phyloP scores from a whole-genome alignment of 2,797 vertebrate genomes.

The Sebastes taczanowskii region DNA sequence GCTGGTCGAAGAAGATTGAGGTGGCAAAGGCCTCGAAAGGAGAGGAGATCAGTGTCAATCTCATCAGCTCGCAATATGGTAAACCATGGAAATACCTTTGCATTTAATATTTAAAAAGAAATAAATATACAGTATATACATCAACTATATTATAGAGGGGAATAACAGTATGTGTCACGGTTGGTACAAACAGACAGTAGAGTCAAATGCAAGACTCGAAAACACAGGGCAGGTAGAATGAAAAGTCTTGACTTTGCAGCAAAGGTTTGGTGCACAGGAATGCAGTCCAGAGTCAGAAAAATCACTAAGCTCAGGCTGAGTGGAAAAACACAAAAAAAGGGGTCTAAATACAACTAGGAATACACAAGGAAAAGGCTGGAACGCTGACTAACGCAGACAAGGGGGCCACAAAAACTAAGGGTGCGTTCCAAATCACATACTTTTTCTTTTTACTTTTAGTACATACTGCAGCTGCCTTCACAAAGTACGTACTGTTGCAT shows the following conservation, averaged over 20 bases:
- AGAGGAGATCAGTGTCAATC: conserved; percentile 89
- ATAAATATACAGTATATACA: background rate
- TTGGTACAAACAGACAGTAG: background rate
- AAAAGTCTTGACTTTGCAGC: background rate
- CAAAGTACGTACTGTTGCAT: too few relatives aligned
- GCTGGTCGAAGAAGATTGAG: conserved; percentile 92
- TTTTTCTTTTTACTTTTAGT: too few relatives aligned
- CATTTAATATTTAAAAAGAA: background rate
- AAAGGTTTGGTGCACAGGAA: too few relatives aligned
- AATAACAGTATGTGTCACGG: background rate
- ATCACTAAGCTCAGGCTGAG: too few relatives aligned
- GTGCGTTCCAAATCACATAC: too few relatives aligned
- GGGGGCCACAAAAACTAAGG: too few relatives aligned
- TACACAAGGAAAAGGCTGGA: too few relatives aligned
- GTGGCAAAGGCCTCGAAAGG: conserved; percentile 86
- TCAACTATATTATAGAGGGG: background rate
- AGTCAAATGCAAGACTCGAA: background rate
- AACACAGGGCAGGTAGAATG: background rate
- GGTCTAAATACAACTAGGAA: too few relatives aligned
- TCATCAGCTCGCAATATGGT: conserved; percentile 98
- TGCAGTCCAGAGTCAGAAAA: too few relatives aligned
- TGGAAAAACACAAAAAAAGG: too few relatives aligned
- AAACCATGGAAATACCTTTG: background rate
- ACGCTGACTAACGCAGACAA: too few relatives aligned
- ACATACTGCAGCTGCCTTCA: too few relatives aligned